These are phyloP conservation scores for Dascyllus trimaculatus DNA, from an alignment of 2,113 vertebrate species.

Conservation along the genomic window DNA sequence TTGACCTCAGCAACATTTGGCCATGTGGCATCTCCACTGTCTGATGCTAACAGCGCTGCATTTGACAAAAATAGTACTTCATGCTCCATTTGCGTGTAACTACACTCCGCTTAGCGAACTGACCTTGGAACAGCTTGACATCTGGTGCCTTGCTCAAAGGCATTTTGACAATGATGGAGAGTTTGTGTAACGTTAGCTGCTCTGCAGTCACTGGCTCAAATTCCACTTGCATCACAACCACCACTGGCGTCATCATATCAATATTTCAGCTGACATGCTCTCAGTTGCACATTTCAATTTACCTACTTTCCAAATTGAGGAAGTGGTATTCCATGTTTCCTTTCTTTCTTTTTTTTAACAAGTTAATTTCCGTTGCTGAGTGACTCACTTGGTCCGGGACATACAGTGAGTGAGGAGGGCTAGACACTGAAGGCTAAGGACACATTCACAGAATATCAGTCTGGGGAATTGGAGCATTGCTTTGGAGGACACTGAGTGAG, in stretches of 20 bases:
- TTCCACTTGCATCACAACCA: constrained; percentile 11
- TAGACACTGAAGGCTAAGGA: constrained; percentile 24
- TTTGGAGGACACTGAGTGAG: constrained; percentile 37
- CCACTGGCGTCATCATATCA: constrained; percentile 23
- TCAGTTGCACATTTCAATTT: constrained; percentile 39
- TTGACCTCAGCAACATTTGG: constrained; percentile 20
- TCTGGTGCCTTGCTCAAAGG: constrained; percentile 70
- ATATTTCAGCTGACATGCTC: constrained; percentile 46
- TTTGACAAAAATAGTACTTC: constrained; percentile 37
- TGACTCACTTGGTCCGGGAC: constrained; percentile 29
- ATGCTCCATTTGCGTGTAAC: constrained; percentile 54
- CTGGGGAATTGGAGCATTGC: constrained; percentile 41
- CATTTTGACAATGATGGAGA: constrained; percentile 43
- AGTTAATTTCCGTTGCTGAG: constrained; percentile 9
- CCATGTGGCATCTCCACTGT: constrained; percentile 29
- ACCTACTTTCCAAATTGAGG: constrained; percentile 18
- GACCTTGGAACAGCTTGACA: constrained; percentile 54
- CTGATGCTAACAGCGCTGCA: constrained; percentile 25
- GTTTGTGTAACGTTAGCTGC: constrained; percentile 30
- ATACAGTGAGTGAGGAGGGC: neutral
- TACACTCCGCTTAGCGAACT: constrained; percentile 27
- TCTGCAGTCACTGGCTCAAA: constrained; percentile 16
- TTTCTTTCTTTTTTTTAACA: constrained; percentile 3
- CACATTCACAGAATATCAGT: constrained; percentile 28
- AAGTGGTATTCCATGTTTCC: constrained; percentile 50